phyloP scores from a whole-genome alignment of 2,888 invertebrate genomes.

The Drosophila prolongata region DNA sequence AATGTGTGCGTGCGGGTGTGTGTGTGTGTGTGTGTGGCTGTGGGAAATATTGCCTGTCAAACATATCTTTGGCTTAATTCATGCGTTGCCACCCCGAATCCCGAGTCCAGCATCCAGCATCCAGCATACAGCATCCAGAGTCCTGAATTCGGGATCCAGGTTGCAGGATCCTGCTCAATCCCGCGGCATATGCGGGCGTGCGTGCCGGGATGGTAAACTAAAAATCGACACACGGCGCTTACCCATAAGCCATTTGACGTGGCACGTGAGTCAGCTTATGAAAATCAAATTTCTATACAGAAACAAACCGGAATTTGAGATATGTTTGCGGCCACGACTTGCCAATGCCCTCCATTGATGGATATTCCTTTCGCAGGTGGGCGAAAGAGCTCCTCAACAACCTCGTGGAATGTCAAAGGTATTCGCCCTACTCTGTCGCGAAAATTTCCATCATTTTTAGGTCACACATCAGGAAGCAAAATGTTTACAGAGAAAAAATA shows the following conservation, averaged over 20 bases:
- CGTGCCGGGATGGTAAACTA: constrained; percentile 45
- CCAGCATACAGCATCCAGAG: neutral
- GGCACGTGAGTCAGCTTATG: constrained; percentile 56
- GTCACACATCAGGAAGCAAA: constrained; percentile 31
- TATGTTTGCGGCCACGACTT: constrained; percentile 8
- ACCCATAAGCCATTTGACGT: constrained; percentile 51
- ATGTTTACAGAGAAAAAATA: constrained; percentile 4
- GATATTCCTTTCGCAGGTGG: constrained; percentile 1
- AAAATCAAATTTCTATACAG: constrained; percentile 55
- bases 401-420: constrained; percentile 17
- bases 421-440: constrained; percentile 6
- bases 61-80: constrained; percentile 56
- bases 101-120: constrained; percentile 11
- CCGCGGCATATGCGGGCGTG: constrained; percentile 52
- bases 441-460: constrained; percentile 29
- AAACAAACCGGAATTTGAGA: constrained; percentile 30
- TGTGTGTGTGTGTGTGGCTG: neutral
- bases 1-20: constrained; percentile 6
- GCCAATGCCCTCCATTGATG: constrained; percentile 10
- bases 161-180: constrained; percentile 35
- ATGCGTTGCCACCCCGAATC: constrained; percentile 37
- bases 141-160: neutral
- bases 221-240: constrained; percentile 36
- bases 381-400: neutral
- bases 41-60: constrained; percentile 52